Base-by-base conservation (phyloP, 2,888 invertebrate species). In the Nasonovia ribisnigri region DNA sequence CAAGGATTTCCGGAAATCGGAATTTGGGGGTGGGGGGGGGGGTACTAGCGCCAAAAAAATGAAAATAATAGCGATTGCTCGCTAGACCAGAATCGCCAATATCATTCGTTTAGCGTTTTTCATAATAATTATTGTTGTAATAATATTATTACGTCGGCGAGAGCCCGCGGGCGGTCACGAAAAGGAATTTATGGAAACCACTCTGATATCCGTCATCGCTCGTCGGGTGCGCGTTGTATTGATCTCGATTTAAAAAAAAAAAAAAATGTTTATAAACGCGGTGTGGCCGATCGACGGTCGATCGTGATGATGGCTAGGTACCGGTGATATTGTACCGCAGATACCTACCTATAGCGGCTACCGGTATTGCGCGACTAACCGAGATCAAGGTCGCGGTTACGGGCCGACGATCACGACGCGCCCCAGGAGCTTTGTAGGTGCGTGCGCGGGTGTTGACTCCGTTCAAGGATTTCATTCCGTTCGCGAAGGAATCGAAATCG, bases 321-420 rank as follows among this genome's bases (percentile, higher is more conserved):
- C 20, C 20, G 26, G 8, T 29, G 3, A 29, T 60, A 60, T 60
- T 29, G 26, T 60, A 8, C 29, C 26, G 26, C 10, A 2, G 8
- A 8, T 0, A 36, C 20, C 36, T 36, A n/a, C n/a, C n/a, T n/a
- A n/a, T n/a, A 8, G 54, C 4, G 36, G 87, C 48, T 88, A 88
- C 54, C 54, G 88, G 88, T 88, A 57, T 57, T 54, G 42, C 26
- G 36, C 54, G 51, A 42, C 13, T 26, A 88, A 88, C 87, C 51
- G 88, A 88, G 88, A 88, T 43, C 88, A 88, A 88, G 88, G 88
- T 88, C 42, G 24, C 54, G 54, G 42, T 36, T 4, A n/a, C 48
- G 36, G 10, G 42, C 54, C 36, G 88, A 54, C 54, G 42, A 88
- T 88, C 88, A 88, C 88, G 88, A 88, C 1, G 20, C 24, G 54